Percentiles rank a stretch among this genome's conserved stretches.
Evolutionary conservation across 2,888 invertebrate species (phyloP).

Genomic region (Chouioia cunea): DNA sequence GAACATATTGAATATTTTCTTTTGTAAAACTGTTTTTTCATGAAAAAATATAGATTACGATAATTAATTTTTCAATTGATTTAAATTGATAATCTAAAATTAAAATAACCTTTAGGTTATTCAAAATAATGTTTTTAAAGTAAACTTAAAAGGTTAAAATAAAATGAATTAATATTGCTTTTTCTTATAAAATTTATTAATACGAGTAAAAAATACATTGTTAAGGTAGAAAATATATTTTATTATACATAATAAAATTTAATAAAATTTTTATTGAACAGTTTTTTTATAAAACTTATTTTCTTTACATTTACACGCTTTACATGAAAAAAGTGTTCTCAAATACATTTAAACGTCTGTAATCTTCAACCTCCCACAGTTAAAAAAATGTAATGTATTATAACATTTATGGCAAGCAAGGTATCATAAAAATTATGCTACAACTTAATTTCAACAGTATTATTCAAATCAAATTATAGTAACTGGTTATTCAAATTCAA

Average conservation of each 20-base stretch:
- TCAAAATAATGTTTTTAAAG: not conserved
- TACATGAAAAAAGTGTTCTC: not conserved
- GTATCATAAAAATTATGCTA: no score
- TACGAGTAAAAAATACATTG: constrained; percentile 38
- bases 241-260: constrained; percentile 32
- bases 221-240: constrained; percentile 34
- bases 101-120: not conserved
- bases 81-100: not conserved
- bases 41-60: not conserved
- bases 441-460: no score
- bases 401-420: no score
- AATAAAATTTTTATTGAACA: constrained; percentile 18
- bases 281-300: not conserved
- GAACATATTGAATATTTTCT: not conserved
- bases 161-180: not conserved
- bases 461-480: no score
- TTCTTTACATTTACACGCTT: not conserved
- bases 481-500: no score
- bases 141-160: constrained; percentile 12
- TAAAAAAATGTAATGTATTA: no score
- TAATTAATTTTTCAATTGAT: constrained; percentile 1
- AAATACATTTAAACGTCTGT: no score
- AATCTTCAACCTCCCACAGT: no score
- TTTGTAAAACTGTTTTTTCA: not conserved
- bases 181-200: constrained; percentile 40